A percentile compares a stretch with the other conserved stretches of the same genome.
phyloP scores from a whole-genome alignment of 1,140 invertebrate species.

The Pemphigus obesinymphae region DNA sequence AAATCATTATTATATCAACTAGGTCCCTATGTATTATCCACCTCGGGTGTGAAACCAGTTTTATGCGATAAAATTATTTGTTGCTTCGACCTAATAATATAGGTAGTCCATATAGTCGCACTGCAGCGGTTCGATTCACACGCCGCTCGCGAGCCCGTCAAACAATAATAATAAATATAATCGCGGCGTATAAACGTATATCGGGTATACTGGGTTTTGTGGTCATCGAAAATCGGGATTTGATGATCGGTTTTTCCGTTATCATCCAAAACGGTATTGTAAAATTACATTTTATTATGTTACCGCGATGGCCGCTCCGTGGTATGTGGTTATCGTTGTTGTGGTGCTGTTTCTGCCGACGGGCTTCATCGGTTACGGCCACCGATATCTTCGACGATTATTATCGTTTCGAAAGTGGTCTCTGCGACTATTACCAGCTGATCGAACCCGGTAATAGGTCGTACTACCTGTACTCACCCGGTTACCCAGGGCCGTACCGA shows the following conservation, averaged over 20 bases:
- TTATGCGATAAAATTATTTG: neutral
- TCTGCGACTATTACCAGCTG: neutral
- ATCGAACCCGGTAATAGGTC: constrained; percentile 26
- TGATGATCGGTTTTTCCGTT: too few species aligned
- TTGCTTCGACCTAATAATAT: neutral
- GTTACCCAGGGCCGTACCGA: neutral
- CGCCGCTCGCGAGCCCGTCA: neutral
- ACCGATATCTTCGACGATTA: neutral
- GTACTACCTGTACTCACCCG: constrained; percentile 27
- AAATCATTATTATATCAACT: neutral
- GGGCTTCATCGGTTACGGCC: neutral
- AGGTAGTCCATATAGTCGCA: neutral
- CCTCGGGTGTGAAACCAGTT: too few species aligned
- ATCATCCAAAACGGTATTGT: too few species aligned
- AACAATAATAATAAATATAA: too few species aligned
- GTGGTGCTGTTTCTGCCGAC: neutral
- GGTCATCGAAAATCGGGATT: too few species aligned
- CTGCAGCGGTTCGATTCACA: neutral
- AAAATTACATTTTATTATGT: too few species aligned
- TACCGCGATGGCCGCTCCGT: neutral
- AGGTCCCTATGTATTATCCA: too few species aligned
- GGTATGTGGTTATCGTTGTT: neutral
- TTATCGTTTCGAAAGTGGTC: neutral
- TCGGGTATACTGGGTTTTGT: too few species aligned
- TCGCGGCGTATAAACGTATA: too few species aligned